Evolutionary conservation across 2,113 vertebrate genomes (phyloP).

Genomic region (Barnardius zonarius): DNA sequence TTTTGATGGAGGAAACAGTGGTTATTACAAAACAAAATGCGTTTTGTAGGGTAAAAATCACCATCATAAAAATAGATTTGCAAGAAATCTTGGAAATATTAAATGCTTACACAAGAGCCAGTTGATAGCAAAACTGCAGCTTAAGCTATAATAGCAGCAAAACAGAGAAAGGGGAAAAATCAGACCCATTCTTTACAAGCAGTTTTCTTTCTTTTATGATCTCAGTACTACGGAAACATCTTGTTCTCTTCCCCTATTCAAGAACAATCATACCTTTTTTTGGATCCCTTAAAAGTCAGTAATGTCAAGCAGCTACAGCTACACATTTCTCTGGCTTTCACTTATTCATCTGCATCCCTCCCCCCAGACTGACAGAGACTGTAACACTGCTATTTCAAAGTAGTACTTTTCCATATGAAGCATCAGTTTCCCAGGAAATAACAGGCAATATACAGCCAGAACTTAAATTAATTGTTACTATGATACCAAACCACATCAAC

Average conservation of each 20-base stretch:
- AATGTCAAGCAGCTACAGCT: constrained; percentile 3
- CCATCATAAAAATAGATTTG: background rate
- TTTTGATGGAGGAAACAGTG: constrained; percentile 7
- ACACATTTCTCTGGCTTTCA: background rate
- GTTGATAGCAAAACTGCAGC: constrained; percentile 18
- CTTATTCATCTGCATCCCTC: background rate
- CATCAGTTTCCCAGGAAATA: constrained; percentile 7
- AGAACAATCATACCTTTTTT: constrained; percentile 13
- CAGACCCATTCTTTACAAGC: constrained; percentile 24
- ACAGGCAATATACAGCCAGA: background rate
- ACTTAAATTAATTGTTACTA: background rate
- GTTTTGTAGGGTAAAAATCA: background rate
- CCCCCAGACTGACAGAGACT: background rate
- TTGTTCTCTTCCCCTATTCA: background rate
- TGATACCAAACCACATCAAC: background rate
- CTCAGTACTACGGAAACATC: constrained; percentile 35
- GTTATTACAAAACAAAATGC: background rate
- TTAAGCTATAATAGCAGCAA: background rate
- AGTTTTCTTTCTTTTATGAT: constrained; percentile 50
- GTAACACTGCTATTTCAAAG: background rate
- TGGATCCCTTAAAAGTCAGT: constrained; percentile 24
- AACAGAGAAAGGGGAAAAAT: background rate
- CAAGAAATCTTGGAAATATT: background rate
- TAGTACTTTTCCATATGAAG: background rate
- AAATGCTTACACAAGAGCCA: constrained; percentile 32